Percentiles rank a stretch among this genome's conserved stretches.
Evolutionary conservation across 2,113 vertebrate genomes (phyloP).

Genomic region (rabbit (Oryctolagus cuniculus)): DNA sequence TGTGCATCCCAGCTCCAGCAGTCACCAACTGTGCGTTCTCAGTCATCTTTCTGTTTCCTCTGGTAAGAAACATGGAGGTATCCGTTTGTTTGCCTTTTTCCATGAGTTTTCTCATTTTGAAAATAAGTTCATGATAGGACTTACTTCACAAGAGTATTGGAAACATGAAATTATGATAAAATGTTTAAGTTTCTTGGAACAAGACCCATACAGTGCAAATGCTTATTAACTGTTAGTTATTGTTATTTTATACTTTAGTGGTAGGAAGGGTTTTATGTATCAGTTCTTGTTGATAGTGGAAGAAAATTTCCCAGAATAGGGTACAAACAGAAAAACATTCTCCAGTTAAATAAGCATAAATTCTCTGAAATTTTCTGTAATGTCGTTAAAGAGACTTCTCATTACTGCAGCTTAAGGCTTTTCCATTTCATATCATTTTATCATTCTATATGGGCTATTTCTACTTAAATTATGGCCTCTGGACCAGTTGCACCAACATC

Average conservation of each 20-base stretch:
- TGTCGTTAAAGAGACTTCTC: not conserved
- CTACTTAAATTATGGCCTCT: not conserved
- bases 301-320: not conserved
- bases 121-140: not conserved
- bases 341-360: conserved; percentile 37
- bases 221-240: not conserved
- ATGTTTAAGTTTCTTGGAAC: not conserved
- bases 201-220: not conserved
- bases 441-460: not conserved
- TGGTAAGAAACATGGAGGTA: not conserved
- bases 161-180: not conserved
- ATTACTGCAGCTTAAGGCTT: not conserved
- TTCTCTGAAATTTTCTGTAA: not conserved
- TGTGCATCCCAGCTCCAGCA: not conserved
- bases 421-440: not conserved
- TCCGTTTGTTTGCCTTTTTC: not conserved
- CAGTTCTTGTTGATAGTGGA: not conserved
- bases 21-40: not conserved
- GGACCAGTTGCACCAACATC: not conserved
- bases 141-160: not conserved
- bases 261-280: not conserved
- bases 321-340: not conserved
- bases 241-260: not conserved
- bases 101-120: not conserved
- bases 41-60: not conserved